Evolutionary conservation across 2,797 vertebrate genomes (phyloP), one percentile per base, ranked within the genome.

Genomic region (Orientallactaga sibirica): DNA sequence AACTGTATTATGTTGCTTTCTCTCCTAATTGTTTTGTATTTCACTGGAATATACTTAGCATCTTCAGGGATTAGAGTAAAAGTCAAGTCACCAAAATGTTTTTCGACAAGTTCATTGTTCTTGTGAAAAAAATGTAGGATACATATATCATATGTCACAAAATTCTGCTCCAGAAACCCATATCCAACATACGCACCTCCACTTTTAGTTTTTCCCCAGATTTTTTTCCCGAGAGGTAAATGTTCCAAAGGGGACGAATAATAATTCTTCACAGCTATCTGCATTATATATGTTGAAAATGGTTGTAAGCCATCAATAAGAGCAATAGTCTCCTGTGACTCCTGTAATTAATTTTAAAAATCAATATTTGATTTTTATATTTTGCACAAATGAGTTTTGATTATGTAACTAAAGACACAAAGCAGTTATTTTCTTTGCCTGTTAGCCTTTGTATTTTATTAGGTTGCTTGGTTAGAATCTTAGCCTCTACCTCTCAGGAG

Each of bases 261-360:
- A 92, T 98, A 98, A 96, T 98, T 98, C 96, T 95, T 98, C 68
- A 97, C 92, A 73, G 96, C 87, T 75, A 97, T 92, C 96, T 95
- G 93, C 88, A 98, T 95, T 58, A 73, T 12, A 22, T 98, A 98
- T 15, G 86, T 97, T 1, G 98, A 98, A 97, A 98, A 98, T 67
- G 98, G 98, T n/a, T 97, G 95, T 70, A 98, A 95, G 18, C 95
- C 96, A 73, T 96, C 92, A 94, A 98, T 94, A 64, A 95, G 0
- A 1, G 94, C 97, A 93, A 90, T 33, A 73, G 61, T 52, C 29
- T 67, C 84, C 83, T 98, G 98, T 96, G 97, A 98, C 90, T 98
- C 98, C 98, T 98, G 93, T 52, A 96, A 97, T 92, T 92, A 9
- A 4, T n/a, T 71, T 83, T 0, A 64, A 41, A 86, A 71, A 66